These are phyloP conservation scores for Bombus cullumanus DNA, from an alignment of 1,140 invertebrate species.

Conservation along the genomic window DNA sequence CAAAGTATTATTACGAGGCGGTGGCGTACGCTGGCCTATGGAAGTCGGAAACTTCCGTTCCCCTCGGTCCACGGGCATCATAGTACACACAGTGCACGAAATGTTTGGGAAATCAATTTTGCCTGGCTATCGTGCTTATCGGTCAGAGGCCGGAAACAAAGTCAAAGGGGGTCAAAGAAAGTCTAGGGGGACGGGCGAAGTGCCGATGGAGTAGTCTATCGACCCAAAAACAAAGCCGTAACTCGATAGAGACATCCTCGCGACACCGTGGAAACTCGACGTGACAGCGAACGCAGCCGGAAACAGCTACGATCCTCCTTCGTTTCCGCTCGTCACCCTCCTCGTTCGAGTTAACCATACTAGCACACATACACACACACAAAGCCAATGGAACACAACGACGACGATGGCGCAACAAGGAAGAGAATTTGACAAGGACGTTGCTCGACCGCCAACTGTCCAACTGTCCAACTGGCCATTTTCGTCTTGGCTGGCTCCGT, in stretches of 20 bases:
- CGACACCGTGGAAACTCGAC: constrained; percentile 64
- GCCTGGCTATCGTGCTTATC: constrained; percentile 25
- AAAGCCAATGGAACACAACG: constrained; percentile 4
- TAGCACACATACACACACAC: too few species aligned
- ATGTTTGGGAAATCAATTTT: constrained; percentile 49
- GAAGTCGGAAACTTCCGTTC: background rate
- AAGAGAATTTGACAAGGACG: constrained; percentile 6
- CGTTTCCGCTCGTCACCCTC: constrained; percentile 10
- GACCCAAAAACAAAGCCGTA: constrained; percentile 71
- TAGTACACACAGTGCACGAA: background rate
- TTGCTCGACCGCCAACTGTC: constrained; percentile 67
- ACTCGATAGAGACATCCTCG: constrained; percentile 72
- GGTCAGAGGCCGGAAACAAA: constrained; percentile 21
- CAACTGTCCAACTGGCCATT: constrained; percentile 74
- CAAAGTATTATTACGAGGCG: constrained; percentile 30
- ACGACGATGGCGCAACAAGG: background rate
- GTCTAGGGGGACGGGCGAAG: constrained; percentile 5
- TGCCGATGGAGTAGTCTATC: constrained; percentile 54
- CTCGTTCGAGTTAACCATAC: background rate
- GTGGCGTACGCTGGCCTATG: background rate
- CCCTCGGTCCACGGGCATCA: background rate
- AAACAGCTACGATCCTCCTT: constrained; percentile 38
- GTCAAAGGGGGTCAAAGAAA: constrained; percentile 39
- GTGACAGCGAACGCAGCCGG: constrained; percentile 59
- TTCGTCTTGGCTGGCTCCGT: constrained; percentile 54